phyloP scores from a whole-genome alignment of 2,113 vertebrate genomes.

The Pterocles gutturalis region DNA sequence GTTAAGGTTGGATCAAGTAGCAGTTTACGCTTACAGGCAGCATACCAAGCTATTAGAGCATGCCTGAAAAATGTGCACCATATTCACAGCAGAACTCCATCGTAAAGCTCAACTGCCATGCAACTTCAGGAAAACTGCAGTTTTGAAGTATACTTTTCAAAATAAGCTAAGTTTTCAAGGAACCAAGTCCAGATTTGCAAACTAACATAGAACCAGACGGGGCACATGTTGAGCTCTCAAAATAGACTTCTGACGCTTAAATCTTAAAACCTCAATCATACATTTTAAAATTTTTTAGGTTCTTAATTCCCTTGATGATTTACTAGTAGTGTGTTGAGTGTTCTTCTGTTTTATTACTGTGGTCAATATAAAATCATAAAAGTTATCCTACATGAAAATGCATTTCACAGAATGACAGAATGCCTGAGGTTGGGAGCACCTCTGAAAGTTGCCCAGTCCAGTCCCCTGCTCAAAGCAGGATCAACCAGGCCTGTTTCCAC shows the following conservation, averaged over 20 bases:
- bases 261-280: not conserved
- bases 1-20: not conserved
- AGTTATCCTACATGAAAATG: not conserved
- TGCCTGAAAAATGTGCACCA: not conserved
- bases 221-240: not conserved
- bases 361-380: not conserved
- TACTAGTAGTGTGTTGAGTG: not conserved
- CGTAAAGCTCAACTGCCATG: not conserved
- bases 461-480: not conserved
- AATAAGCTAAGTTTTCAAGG: not conserved
- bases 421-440: not conserved
- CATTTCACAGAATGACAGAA: not conserved
- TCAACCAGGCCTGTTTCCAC: not conserved
- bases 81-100: not conserved
- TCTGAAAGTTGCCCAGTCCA: not conserved
- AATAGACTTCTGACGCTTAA: not conserved
- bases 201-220: not conserved
- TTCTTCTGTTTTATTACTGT: not conserved
- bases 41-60: not conserved
- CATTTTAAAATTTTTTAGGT: not conserved
- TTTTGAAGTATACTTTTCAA: not conserved
- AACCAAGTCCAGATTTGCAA: not conserved
- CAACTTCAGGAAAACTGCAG: not conserved
- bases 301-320: not conserved
- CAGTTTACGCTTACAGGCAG: not conserved